Evolutionary conservation across 2,888 invertebrate genomes (phyloP).

Genomic region (Gasteruption jaculator): DNA sequence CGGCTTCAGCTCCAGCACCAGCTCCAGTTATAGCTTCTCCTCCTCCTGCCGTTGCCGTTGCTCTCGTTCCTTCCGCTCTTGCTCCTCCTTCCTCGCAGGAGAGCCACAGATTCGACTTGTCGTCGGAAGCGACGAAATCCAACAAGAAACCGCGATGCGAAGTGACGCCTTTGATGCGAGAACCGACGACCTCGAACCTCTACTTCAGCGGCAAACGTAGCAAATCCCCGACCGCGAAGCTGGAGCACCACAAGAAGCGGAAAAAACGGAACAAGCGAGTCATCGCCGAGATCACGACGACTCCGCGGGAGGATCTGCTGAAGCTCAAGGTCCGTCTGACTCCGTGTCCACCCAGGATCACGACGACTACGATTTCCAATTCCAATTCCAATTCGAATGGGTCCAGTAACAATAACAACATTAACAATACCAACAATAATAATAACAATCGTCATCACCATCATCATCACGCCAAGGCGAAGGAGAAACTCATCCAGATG

Average conservation of each 20-base stretch:
- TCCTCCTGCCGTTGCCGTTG: too few relatives aligned
- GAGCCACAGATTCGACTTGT: too few relatives aligned
- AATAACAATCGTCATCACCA: too few relatives aligned
- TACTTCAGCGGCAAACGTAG: too few relatives aligned
- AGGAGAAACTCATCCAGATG: constrained; percentile 37
- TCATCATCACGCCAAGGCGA: constrained; percentile 32
- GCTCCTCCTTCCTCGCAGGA: too few relatives aligned
- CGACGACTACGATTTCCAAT: constrained; percentile 22
- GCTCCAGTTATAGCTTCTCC: too few relatives aligned
- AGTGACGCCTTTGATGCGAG: constrained; percentile 41
- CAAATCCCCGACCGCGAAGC: constrained; percentile 23
- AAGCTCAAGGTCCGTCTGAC: constrained; percentile 41
- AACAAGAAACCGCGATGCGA: constrained; percentile 46
- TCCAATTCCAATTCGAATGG: too few relatives aligned
- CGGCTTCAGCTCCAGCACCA: too few relatives aligned
- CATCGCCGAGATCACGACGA: constrained; percentile 45
- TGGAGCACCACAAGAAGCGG: constrained; percentile 39
- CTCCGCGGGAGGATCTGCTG: constrained; percentile 41
- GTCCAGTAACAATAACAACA: too few relatives aligned
- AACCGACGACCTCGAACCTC: constrained; percentile 28
- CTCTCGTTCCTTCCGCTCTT: too few relatives aligned
- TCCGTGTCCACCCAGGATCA: constrained; percentile 40
- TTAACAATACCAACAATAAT: too few relatives aligned
- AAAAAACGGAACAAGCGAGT: constrained; percentile 42
- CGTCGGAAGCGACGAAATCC: too few relatives aligned